Evolutionary conservation across 1,140 invertebrate species (phyloP).

Genomic region (Doryteuthis pealeii): DNA sequence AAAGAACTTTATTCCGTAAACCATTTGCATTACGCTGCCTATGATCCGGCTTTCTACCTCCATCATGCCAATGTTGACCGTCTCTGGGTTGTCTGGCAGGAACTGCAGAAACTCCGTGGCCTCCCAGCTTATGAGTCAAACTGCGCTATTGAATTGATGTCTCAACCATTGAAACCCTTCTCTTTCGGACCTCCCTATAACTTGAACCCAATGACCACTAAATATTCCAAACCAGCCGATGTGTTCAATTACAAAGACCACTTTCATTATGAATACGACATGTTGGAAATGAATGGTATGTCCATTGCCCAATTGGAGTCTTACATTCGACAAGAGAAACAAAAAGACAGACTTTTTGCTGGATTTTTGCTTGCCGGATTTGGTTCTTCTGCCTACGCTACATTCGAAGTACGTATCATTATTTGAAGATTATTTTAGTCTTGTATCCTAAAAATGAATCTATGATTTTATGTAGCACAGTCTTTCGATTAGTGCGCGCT

Average conservation of each 20-base stretch:
- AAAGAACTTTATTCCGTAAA: slow-evolving; percentile 20
- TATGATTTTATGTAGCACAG: slow-evolving; percentile 18
- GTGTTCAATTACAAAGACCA: slow-evolving; percentile 28
- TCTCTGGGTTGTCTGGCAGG: slow-evolving; percentile 29
- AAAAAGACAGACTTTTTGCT: slow-evolving; percentile 24
- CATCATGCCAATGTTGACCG: slow-evolving; percentile 27
- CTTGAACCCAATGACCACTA: slow-evolving; percentile 11
- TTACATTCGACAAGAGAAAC: slow-evolving; percentile 11
- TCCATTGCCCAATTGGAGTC: slow-evolving; percentile 26
- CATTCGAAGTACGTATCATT: slow-evolving; percentile 22
- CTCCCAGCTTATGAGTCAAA: slow-evolving; percentile 12
- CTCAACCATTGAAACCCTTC: slow-evolving; percentile 16
- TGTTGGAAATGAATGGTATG: slow-evolving; percentile 28
- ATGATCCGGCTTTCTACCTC: slow-evolving; percentile 29
- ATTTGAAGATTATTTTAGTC: no score
- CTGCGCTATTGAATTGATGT: slow-evolving; percentile 11
- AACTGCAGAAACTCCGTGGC: slow-evolving; percentile 14
- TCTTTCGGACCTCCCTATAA: slow-evolving; percentile 15
- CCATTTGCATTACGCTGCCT: slow-evolving; percentile 21
- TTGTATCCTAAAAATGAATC: no score
- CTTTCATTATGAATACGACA: slow-evolving; percentile 29
- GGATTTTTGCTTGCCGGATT: slow-evolving; percentile 23
- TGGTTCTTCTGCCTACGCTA: slow-evolving; percentile 21
- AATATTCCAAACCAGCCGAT: slow-evolving; percentile 19
- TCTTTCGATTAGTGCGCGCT: slow-evolving; percentile 28